These are phyloP conservation scores for Alexandromys fortis DNA, from an alignment of 2,113 vertebrate species.

Conservation along the genomic window DNA sequence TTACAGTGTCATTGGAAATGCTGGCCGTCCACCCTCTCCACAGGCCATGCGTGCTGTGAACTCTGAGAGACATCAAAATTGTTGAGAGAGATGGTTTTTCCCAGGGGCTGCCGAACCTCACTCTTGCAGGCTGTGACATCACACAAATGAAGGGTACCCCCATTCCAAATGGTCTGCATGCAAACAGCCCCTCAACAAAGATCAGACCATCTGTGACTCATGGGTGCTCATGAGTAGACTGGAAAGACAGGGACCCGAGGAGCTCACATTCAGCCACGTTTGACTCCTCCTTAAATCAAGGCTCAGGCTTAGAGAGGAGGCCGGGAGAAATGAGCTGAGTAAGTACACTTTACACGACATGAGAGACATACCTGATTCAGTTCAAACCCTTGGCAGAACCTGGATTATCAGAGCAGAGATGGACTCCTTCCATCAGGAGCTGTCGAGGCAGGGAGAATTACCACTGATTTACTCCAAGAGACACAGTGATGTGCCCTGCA, in stretches of 20 bases:
- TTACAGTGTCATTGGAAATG: not conserved
- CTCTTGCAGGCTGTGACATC: not conserved
- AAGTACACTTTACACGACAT: not conserved
- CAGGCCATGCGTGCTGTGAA: not conserved
- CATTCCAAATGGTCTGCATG: not conserved
- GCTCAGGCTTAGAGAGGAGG: not conserved
- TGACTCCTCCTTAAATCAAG: not conserved
- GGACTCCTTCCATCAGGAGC: not conserved
- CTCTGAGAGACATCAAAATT: not conserved
- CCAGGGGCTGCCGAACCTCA: not conserved
- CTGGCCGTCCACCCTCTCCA: not conserved
- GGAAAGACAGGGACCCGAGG: not conserved
- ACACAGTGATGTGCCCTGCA: not conserved
- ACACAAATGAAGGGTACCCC: rapidly evolving
- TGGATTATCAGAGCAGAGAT: not conserved
- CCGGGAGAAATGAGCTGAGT: not conserved
- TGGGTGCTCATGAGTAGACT: no score
- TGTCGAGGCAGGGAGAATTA: not conserved
- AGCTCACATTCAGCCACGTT: not conserved
- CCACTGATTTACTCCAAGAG: not conserved
- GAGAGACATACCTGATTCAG: not conserved
- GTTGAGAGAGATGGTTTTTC: not conserved
- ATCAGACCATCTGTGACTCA: not conserved
- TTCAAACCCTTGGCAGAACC: not conserved
- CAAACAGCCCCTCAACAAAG: no score